A percentile compares a stretch with the other conserved stretches of the same genome.
Evolutionary conservation across 2,797 vertebrate genomes (phyloP).

Genomic region (Euthynnus affinis): DNA sequence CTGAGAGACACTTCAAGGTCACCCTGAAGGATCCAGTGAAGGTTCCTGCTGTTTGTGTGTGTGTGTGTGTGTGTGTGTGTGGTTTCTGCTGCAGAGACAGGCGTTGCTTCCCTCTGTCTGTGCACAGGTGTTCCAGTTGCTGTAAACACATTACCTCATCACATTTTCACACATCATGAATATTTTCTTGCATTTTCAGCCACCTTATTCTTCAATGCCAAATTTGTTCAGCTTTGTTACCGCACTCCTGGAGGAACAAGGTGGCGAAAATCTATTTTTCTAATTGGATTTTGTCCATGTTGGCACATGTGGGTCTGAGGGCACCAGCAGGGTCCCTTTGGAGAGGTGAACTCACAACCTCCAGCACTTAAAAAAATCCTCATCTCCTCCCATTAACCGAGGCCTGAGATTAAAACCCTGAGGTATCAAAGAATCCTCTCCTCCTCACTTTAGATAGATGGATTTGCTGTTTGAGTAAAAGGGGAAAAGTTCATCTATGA

Average conservation of each 20-base stretch:
- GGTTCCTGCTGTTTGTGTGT: not conserved
- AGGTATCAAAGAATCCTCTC: constrained; percentile 10
- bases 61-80: too few species aligned
- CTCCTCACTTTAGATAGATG: too few species aligned
- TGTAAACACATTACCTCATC: not conserved
- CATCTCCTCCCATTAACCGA: constrained; percentile 3
- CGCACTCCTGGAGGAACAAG: too few species aligned
- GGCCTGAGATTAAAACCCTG: constrained; percentile 26
- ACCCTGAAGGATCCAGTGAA: not conserved
- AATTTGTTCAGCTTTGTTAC: not conserved
- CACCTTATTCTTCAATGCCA: not conserved
- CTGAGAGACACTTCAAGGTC: not conserved
- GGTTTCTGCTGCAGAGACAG: too few species aligned
- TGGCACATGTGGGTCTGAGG: not conserved
- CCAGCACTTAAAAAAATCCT: constrained; percentile 10
- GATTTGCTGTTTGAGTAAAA: too few species aligned
- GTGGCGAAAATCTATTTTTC: not conserved
- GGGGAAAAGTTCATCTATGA: constrained; percentile 5
- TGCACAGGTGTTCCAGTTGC: not conserved
- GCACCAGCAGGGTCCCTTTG: not conserved
- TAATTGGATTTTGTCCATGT: constrained; percentile 7
- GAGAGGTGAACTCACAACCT: constrained; percentile 19
- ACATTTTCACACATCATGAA: not conserved
- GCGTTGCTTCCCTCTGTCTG: too few species aligned
- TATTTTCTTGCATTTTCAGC: not conserved